Percentiles rank a stretch among this genome's conserved stretches.
Evolutionary conservation across 2,113 vertebrate genomes (phyloP).

Genomic region (Condylura cristata): DNA sequence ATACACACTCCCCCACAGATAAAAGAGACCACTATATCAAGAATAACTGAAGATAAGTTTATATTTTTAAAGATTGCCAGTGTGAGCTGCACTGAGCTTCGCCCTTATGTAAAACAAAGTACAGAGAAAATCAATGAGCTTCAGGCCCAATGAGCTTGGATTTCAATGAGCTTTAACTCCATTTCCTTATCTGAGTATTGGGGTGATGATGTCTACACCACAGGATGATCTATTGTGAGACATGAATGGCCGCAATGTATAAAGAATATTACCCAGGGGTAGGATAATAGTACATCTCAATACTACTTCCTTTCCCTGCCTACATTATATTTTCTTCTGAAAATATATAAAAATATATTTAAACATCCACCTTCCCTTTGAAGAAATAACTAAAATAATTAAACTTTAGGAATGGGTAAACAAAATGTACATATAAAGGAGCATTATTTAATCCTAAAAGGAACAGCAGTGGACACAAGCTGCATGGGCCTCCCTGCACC

Average conservation of each 20-base stretch:
- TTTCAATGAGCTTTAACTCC: background rate
- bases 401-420: background rate
- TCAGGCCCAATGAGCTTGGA: background rate
- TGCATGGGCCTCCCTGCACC: background rate
- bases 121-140: background rate
- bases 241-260: too few relatives aligned
- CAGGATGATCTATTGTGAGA: background rate
- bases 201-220: background rate
- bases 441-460: background rate
- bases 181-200: background rate
- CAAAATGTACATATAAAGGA: background rate
- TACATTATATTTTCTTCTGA: background rate
- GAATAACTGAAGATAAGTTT: background rate
- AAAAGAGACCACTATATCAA: background rate
- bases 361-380: background rate
- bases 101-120: background rate
- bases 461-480: background rate
- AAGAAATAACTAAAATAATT: background rate
- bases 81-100: background rate
- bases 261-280: background rate
- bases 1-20: background rate
- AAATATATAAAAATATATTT: background rate
- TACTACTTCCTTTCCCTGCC: background rate
- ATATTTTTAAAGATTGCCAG: background rate
- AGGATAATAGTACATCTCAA: background rate